Evolutionary conservation across 92 coral and sea anemone genomes (phyloP), one percentile per base, ranked within the genome.

Genomic region (Plumapathes pennacea): DNA sequence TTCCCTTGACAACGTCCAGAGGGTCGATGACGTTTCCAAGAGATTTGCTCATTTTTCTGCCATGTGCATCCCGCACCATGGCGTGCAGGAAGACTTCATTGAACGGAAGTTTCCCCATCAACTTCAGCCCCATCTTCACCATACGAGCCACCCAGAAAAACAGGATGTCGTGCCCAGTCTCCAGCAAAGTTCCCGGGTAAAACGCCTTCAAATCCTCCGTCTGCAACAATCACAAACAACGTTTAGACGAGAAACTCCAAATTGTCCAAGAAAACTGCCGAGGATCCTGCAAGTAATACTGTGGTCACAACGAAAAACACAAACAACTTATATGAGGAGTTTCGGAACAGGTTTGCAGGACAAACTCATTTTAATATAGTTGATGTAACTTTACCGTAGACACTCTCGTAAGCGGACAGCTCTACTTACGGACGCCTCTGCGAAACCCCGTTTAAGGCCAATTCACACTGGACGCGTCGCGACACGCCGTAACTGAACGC

Each of bases 101-200:
- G 65, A 94, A 94, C 9, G 99, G 99, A 44, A 94, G 84, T 49
- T 67, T 62, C 32, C 96, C 96, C 19, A 79, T 84, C 48, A 94
- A 75, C 64, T 89, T 90, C 36, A 89, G 75, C 27, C 94, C 96
- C 82, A 88, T 76, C 70, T 88, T 94, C n/a, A 94, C 99, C 99
- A 94, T 94, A 36, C 99, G 97, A 32, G 99, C 99, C 41, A 94
- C 88, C 99, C 99, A 94, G 81, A 94, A 94, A 60, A 94, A 94
- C 68, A 94, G 61, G 50, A 94, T 94, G 67, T 94, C 99, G 50
- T 94, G 99, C 21, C 99, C 99, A 31, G 99, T 94, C 62, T 94
- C 99, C 37, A 94, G 78, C 9, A 94, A 80, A 3, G 99, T 80
- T 12, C 97, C 96, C 28, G 99, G 99, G 37, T 89, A 94, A 57